Base-by-base conservation (phyloP, 2,797 vertebrate species). In the Mionectes olivaceus region DNA sequence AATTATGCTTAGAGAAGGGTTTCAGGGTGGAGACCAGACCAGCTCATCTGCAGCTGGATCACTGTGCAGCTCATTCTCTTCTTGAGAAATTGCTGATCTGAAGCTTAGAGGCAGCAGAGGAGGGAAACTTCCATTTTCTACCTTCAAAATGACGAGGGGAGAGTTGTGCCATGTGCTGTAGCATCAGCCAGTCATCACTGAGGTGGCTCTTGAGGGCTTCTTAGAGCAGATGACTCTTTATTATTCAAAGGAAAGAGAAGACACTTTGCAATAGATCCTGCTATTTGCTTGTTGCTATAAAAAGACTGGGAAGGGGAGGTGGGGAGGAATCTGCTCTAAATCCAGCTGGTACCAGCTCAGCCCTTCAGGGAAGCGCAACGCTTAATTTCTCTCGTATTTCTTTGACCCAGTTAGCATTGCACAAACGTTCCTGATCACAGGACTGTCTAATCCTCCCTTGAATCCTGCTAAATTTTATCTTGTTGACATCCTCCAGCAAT, bases 351-450 rank as follows among this genome's bases (percentile, higher is more conserved):
- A 77, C 68, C 68, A 56, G 85, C 89, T 81, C 94, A 93, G 89
- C 84, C 93, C 93, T 93, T 81, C 73, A 75, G 94, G 85, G 89
- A 94, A 90, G 61, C 39, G 17, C 50, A 61, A 5, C 2, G 0
- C 53, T 90, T 87, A 27, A 91, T 94, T 94, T 91, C 79, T 87
- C 87, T 57, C 64, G 61, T 83, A 61, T 90, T 93, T 96, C 93
- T 94, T 94, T 96, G 96, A 94, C 96, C 93, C 90, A 96, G 76
- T 95, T 96, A 96, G 76, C 76, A 52, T 75, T 68, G 87, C 91
- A 91, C 69, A 74, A 96, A 83, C 2, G 61, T 81, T 91, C 76
- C 82, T 83, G 85, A 93, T 94, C 89, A 91, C 76, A 94, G 94
- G 79, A 53, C 87, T 83, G 93, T 57, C 89, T 94, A 95, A 95